Evolutionary conservation across 2,888 invertebrate genomes (phyloP), one percentile per base, ranked within the genome.

Genomic region (Drosophila longiperda): DNA sequence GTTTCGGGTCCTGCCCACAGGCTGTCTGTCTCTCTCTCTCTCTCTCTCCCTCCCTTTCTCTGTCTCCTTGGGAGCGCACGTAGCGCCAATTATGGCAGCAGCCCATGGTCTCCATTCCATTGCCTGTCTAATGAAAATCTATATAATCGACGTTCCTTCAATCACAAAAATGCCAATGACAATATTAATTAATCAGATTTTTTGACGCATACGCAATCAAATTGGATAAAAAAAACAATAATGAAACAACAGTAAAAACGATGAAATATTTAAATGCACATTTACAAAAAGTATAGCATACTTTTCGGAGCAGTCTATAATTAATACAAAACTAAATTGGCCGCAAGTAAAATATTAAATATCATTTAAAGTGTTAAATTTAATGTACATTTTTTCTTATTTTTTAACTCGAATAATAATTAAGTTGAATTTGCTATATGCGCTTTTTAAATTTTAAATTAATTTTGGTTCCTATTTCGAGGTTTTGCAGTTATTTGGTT

Each of bases 31-130:
- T 9, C 63, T 15, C 17, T 6, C 2, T 15, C 17, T 6, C 2
- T 2, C 34, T 23, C 7, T 1, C n/a, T 23, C 26, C 17, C 7
- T 26, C 20, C n/a, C 20, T 11, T 20, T 40, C n/a, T 42, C 9
- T 15, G 8, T 60, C 5, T 40, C 34, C 38, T 33, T 23, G 32
- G 20, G n/a, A 42, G 50, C 61, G 20, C 80, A 80, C 80, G 74
- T 80, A 72, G 45, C 49, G 26, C 62, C 80, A 80, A 75, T 80
- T 78, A 80, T 67, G 73, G 59, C 58, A 60, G 52, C 57, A 29
- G 64, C 45, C 52, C 49, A 49, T 32, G 23, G 38, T 3, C 52
- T 38, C 8, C 36, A 26, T 12, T 33, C 32, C 12, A 23, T 52
- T 23, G 17, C 48, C 9, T 50, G 59, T 26, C 68, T 70, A 68